Evolutionary conservation across 2,888 invertebrate genomes (phyloP), one percentile per base, ranked within the genome.

Genomic region (Lasioglossum zephyrum): DNA sequence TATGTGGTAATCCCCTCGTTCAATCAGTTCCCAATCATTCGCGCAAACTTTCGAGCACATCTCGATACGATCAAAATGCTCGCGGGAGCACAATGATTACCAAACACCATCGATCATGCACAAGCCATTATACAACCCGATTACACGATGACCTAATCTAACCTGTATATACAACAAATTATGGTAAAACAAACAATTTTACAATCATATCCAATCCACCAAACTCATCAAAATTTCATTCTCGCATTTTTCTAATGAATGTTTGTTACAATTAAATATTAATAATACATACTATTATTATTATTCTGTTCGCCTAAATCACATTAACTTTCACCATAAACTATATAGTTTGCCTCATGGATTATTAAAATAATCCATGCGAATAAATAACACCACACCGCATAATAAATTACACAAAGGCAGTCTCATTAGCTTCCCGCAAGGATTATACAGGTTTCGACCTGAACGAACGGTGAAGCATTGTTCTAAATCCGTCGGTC

Each of bases 1-100:
- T 66, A 66, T 66, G 36, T 36, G 66, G 66, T 18, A 66, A 66
- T 76, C 60, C 57, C 36, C 36, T 66, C 66, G 66, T 66, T 31
- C 66, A 66, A 16, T 22, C 31, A 60, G 22, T 9, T 44, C 36
- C 66, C 66, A 66, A 66, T 66, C 66, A 66, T 66, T 66, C 66
- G 66, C 60, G 18, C 66, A 70, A 26, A 72, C 18, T 72, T 18
- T 53, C 53, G 49, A 31, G 66, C 66, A 66, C 66, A 66, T 66
- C 36, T 36, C 66, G 36, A 66, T 36, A 16, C 66, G 66, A 66
- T 66, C 31, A 36, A 66, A 66, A 66, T 66, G 18, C 66, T 36
- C 66, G 66, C 36, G 66, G 36, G 18, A 66, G 36, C 66, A 66
- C 66, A 66, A 66, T 66, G 66, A 36, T 66, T 66, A 36, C 31